Base-by-base conservation (phyloP, 2,113 vertebrate genomes). In the Chascanopsetta lugubris region DNA sequence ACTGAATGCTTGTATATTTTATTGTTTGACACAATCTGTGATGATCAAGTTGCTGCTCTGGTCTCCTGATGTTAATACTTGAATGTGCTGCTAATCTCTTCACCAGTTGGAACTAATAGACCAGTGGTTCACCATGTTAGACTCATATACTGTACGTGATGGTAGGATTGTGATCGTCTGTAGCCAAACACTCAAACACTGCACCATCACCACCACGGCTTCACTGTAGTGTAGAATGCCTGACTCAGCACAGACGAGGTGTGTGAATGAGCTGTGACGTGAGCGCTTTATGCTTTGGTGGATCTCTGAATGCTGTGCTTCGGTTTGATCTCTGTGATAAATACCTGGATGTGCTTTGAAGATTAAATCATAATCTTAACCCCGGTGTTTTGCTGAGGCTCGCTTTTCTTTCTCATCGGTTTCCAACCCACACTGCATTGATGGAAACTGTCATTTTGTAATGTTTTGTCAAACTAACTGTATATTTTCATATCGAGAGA, bases 41-140 rank as follows among this genome's bases (percentile, higher is more conserved):
- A 83, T 71, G 46, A 72, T 62, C 34, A 69, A 43, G 43, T 65
- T 80, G 78, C 79, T 85, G 84, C 84, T 83, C 22, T 56, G 34
- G 29, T 80, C 50, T 38, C 72, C 62, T 76, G 63, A 79, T 61
- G 56, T 69, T 63, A 66, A n/a, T 82, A 88, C 79, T 87, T 86
- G 82, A 89, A 91, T 81, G 72, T 89, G 84, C 79, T 85, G 78
- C 83, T 87, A 70, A 42, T 70, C 55, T 70, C 47, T 80, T 79
- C 45, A 75, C 48, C 17, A 13, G 32, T 27, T 62, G 48, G 26
- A 68, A 78, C 42, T 57, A 8, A 45, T 43, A 47, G 8, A 69
- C 13, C 29, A 18, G 55, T 47, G 46, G 15, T 25, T 71, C 30
- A 12, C 42, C 53, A 32, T 24, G 22, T 29, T 26, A 15, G 29